Evolutionary conservation across 2,888 invertebrate genomes (phyloP).

Genomic region (Troides aeacus): DNA sequence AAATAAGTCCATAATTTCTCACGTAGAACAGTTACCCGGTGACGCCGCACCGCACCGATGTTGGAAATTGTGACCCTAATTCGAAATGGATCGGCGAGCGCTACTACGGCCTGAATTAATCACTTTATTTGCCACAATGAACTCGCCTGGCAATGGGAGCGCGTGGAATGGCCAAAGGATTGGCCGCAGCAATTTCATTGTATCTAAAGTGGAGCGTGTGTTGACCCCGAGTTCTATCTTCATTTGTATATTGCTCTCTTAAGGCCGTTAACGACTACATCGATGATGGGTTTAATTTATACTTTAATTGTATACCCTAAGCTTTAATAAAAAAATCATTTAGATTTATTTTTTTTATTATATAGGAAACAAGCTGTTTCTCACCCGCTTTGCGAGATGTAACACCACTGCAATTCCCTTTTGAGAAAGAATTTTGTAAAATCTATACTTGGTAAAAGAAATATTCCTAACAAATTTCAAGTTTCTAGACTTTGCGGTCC

Average conservation of each 20-base stretch:
- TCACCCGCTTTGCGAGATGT: no score
- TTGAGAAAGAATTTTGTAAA: no score
- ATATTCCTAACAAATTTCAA: no score
- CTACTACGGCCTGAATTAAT: slow-evolving; percentile 70
- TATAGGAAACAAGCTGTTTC: no score
- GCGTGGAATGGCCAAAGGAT: slow-evolving; percentile 54
- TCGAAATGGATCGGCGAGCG: slow-evolving; percentile 66
- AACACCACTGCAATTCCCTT: no score
- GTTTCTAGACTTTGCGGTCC: no score
- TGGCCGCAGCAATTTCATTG: slow-evolving; percentile 44
- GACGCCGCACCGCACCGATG: slow-evolving; percentile 49
- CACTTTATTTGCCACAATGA: slow-evolving; percentile 71
- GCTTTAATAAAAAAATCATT: no score
- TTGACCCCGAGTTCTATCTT: slow-evolving; percentile 46
- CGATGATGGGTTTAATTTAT: no score
- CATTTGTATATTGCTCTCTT: slow-evolving; percentile 22
- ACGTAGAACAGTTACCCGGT: slow-evolving; percentile 31
- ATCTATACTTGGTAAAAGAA: no score
- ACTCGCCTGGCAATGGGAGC: slow-evolving; percentile 50
- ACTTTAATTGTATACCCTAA: no score
- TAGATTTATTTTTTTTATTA: no score
- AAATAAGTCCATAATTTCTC: no score
- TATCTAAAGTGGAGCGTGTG: slow-evolving; percentile 55
- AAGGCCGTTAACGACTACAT: slow-evolving; percentile 3
- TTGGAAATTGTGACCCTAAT: slow-evolving; percentile 60